These are phyloP conservation scores for Etheostoma perlongum DNA, from an alignment of 2,797 vertebrate genomes.

Conservation along the genomic window DNA sequence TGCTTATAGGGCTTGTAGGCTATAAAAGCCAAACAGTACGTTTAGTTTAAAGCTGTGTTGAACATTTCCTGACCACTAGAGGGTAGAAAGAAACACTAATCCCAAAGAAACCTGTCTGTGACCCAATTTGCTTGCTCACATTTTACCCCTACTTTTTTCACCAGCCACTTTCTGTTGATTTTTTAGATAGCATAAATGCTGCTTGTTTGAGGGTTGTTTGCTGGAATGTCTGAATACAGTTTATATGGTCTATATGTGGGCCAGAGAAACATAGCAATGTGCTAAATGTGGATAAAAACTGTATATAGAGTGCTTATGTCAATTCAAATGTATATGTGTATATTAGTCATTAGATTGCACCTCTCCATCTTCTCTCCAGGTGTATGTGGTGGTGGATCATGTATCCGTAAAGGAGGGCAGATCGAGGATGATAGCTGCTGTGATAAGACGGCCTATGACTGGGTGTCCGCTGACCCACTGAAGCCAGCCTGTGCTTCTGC, in stretches of 20 bases:
- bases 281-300: background rate
- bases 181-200: background rate
- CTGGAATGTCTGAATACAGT: background rate
- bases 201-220: background rate
- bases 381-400: conserved; percentile 77
- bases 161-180: background rate
- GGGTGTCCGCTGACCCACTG: conserved; percentile 69
- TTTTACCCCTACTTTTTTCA: background rate
- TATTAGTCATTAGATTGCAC: background rate
- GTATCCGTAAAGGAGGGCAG: conserved; percentile 75
- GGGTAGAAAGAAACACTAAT: background rate
- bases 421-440: conserved; percentile 78
- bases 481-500: conserved; percentile 72
- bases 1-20: background rate
- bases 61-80: background rate
- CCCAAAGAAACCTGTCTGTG: background rate
- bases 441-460: conserved; percentile 77
- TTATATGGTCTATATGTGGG: background rate
- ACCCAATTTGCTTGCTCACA: background rate
- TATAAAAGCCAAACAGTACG: background rate
- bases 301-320: background rate
- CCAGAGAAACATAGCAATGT: background rate
- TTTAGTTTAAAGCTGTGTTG: background rate
- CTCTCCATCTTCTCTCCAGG: conserved; percentile 57
- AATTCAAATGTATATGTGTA: background rate